Conservation (phyloP, 2,113 vertebrate genomes). For the Stomatorhinus ivindoensis region DNA sequence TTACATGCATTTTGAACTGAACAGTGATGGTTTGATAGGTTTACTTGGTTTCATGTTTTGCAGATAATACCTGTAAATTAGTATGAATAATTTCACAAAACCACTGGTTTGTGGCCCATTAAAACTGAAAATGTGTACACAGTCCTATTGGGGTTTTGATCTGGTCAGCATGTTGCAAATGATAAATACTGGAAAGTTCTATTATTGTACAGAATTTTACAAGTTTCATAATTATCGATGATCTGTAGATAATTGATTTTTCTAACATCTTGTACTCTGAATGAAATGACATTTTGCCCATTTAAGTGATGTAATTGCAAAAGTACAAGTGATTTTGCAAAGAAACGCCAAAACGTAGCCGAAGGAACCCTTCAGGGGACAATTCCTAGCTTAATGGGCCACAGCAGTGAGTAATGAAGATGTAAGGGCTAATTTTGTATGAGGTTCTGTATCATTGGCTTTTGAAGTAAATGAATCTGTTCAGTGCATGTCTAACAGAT, state of each 20-base stretch:
- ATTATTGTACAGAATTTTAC: background rate
- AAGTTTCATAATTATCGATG: background rate
- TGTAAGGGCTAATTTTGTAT: background rate
- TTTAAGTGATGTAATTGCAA: background rate
- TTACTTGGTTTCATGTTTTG: background rate
- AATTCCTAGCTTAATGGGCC: background rate
- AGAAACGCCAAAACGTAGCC: background rate
- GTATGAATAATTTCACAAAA: background rate
- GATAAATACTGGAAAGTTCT: background rate
- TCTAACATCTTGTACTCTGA: background rate
- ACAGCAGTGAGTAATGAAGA: background rate
- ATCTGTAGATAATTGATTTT: background rate
- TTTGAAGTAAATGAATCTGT: background rate
- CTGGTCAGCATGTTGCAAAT: background rate
- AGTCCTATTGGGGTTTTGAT: background rate
- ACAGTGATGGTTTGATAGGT: background rate
- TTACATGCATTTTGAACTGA: background rate
- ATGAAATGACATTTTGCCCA: background rate
- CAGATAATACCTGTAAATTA: background rate
- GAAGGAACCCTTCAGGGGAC: background rate
- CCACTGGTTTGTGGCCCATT: background rate
- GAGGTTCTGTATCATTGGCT: background rate
- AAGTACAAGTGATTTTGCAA: background rate
- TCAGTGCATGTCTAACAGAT: background rate
- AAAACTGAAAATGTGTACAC: background rate